Base-by-base conservation (phyloP, 2,113 vertebrate species). In the Rhipidura dahli region DNA sequence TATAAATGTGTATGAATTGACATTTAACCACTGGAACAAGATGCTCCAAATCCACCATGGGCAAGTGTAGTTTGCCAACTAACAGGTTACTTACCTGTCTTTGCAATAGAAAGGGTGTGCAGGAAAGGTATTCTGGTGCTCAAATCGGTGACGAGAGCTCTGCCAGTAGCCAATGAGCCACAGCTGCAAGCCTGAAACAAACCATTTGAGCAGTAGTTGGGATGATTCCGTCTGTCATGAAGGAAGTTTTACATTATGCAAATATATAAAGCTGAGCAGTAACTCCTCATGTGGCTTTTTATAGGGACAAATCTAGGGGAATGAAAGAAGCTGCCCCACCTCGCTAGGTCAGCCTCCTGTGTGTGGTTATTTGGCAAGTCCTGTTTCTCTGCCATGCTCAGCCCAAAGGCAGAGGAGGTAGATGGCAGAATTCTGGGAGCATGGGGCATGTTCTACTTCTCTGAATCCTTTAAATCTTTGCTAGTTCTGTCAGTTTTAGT, bases 111-210 rank as follows among this genome's bases (percentile, higher is more conserved):
- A 30, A 73, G 23, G 37, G 23, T 31, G 14, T 1, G n/a, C 60
- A 77, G 90, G 33, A 65, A 75, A 75, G 73, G 77, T 40, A 78
- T 21, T 78, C 59, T 20, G 21, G 33, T 28, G 47, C 82, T 75
- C 4, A 1, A 59, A 44, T 54, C 9, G 7, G 37, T 33, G 31
- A 64, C 0, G 59, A 69, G 53, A 80, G 35, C 65, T 78, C 65
- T 90, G 91, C 63, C 86, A 92, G 83, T 80, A 87, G 89, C 83
- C 68, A 61, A 18, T 30, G 59, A 94, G 76, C 83, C 92, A 87
- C 90, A 89, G 81, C 73, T 95, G 96, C 92, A 82, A 68, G 81
- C 73, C 81, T 94, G 84, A 84, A 94, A 95, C 75, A 80, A 89
- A 86, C 51, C 20, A 79, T 84, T 91, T 82, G 39, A 59, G 61